Conservation (phyloP, 2,113 vertebrate species). For the Scortum barcoo region DNA sequence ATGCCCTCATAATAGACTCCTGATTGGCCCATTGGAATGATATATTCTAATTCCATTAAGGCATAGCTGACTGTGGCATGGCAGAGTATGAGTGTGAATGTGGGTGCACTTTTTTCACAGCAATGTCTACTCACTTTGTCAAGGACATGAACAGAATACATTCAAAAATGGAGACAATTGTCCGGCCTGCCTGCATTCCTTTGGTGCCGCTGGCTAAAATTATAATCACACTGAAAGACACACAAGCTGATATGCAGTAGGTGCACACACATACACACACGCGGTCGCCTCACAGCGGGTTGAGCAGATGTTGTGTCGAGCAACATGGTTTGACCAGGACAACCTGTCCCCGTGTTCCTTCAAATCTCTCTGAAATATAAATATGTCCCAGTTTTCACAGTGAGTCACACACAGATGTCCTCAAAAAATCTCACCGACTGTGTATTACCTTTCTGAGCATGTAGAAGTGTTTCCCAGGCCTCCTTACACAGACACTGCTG, state of each 20-base stretch:
- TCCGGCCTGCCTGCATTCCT: background rate
- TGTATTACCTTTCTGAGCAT: constrained; percentile 45
- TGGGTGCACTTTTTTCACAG: constrained; percentile 25
- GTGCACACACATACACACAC: background rate
- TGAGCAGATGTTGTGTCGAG: constrained; percentile 69
- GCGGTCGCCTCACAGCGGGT: constrained; percentile 32
- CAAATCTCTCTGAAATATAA: constrained; percentile 67
- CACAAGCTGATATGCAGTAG: constrained; percentile 19
- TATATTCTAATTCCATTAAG: constrained; percentile 66
- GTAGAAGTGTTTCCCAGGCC: constrained; percentile 53
- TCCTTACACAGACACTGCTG: constrained; percentile 45
- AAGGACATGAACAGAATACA: constrained; percentile 37
- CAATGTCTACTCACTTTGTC: constrained; percentile 2
- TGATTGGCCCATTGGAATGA: constrained; percentile 70
- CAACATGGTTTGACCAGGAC: constrained; percentile 51
- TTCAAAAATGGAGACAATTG: constrained; percentile 2
- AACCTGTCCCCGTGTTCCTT: constrained; percentile 50
- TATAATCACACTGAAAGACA: constrained; percentile 47
- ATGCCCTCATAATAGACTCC: constrained; percentile 61
- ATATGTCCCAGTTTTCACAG: constrained; percentile 61
- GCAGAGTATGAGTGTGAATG: background rate
- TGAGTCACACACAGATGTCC: constrained; percentile 47
- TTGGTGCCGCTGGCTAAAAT: constrained; percentile 33
- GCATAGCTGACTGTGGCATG: constrained; percentile 52
- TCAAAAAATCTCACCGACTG: constrained; percentile 20